Percentiles rank a stretch among this genome's conserved stretches.
Evolutionary conservation across 2,888 invertebrate genomes (phyloP).

Genomic region (Plebejus argus): DNA sequence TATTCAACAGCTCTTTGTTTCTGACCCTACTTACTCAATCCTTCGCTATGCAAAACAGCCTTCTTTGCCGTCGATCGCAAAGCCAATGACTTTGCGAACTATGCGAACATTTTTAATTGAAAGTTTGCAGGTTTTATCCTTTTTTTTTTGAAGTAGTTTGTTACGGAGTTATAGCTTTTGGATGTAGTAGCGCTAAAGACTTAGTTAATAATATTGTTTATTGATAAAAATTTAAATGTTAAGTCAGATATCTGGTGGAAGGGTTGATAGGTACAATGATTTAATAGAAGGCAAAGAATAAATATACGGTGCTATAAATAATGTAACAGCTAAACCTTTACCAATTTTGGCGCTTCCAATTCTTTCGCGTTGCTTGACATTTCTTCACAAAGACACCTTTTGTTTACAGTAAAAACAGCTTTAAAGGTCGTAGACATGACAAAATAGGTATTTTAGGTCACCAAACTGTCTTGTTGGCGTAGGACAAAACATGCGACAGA

Average conservation of each 20-base stretch:
- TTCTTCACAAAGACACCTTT: slow-evolving; percentile 17
- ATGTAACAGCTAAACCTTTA: background rate
- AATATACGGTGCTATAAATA: background rate
- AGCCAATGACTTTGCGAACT: slow-evolving; percentile 35
- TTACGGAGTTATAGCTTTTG: background rate
- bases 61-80: slow-evolving; percentile 46
- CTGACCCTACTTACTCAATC: slow-evolving; percentile 67
- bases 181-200: background rate
- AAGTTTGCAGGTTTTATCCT: slow-evolving; percentile 33
- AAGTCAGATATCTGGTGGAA: too few relatives aligned
- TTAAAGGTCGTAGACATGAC: background rate
- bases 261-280: background rate
- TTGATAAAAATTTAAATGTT: background rate
- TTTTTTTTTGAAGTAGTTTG: background rate
- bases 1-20: slow-evolving; percentile 75
- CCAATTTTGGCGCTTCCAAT: background rate
- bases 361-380: background rate
- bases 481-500: slow-evolving; percentile 45
- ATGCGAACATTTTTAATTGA: slow-evolving; percentile 39
- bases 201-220: background rate
- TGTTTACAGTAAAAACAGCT: slow-evolving; percentile 18
- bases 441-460: background rate
- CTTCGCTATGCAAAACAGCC: slow-evolving; percentile 67
- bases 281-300: background rate
- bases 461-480: slow-evolving; percentile 43